Conservation (phyloP, 2,797 vertebrate genomes). For the Mus spretus region DNA sequence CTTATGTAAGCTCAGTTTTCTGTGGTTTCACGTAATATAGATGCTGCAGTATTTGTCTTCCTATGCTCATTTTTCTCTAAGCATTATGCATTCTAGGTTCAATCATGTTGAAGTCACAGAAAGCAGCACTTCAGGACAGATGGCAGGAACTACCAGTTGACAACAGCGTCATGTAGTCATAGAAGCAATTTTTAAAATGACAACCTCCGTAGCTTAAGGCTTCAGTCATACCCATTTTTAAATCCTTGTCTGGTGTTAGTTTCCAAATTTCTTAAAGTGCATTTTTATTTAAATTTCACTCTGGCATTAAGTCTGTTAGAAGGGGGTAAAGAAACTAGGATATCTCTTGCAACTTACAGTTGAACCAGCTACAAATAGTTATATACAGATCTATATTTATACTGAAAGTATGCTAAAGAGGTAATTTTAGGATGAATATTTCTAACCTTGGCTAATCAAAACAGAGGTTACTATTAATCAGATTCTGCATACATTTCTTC, state of each 20-base stretch:
- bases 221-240: conserved; percentile 22
- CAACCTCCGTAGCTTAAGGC: background rate
- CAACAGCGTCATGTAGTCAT: background rate
- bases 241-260: background rate
- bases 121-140: conserved; percentile 6
- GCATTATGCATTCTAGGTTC: background rate
- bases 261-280: conserved; percentile 8
- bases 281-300: background rate
- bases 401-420: background rate
- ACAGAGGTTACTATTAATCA: background rate
- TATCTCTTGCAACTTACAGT: background rate
- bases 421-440: background rate
- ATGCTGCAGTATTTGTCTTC: background rate
- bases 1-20: background rate
- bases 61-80: background rate
- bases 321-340: background rate
- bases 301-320: background rate
- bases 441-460: background rate
- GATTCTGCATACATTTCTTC: background rate
- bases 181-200: background rate
- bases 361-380: background rate
- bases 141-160: background rate
- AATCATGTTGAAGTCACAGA: background rate
- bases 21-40: too few relatives aligned
- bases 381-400: background rate